Evolutionary conservation across 2,797 vertebrate genomes (phyloP), one percentile per base, ranked within the genome.

Genomic region (Rhinatrema bivittatum): DNA sequence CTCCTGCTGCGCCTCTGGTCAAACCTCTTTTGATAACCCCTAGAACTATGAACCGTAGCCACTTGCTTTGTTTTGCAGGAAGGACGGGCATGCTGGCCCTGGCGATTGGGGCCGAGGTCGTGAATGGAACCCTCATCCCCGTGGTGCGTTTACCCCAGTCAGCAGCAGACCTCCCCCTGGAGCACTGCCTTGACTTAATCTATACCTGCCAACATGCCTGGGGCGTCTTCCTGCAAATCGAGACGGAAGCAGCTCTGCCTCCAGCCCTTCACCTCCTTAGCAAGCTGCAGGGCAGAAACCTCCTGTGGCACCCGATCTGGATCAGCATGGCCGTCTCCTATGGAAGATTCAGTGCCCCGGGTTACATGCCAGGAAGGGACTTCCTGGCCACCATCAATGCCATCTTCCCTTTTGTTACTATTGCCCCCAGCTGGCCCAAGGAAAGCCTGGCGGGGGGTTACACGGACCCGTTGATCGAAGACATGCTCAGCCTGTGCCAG

Each of bases 321-420:
- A 32, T 90, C 6, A 74, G 68, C 51, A 65, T 85, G 76, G 76
- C 74, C 2, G 13, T 71, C 23, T 60, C 72, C 29, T 50, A 74
- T 0, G 56, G 63, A 19, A 42, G 30, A 15, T 71, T 78, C 33
- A 25, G 7, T 4, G 50, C 48, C 13, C 27, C 76, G 14, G 80
- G 77, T 16, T 62, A 76, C 10, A 10, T 80, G 26, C 20, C 27
- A 0, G 78, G 73, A n/a, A 24, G 43, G 18, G 70, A 82, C 21
- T 70, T 86, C 50, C 49, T 85, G 2, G 57, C 53, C 5, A 61
- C 62, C 5, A 66, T 88, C 25, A 50, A 81, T n/a, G 36, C 38
- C 10, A 34, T 84, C 15, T 90, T 88, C 40, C 84, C 87, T 6
- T 66, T 72, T 1, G 68, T 87, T 42, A 88, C 88, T 0, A 17